Percentiles rank a stretch among this genome's conserved stretches.
Conservation (phyloP, 2,113 vertebrate genomes). For the Melierax canorus region DNA sequence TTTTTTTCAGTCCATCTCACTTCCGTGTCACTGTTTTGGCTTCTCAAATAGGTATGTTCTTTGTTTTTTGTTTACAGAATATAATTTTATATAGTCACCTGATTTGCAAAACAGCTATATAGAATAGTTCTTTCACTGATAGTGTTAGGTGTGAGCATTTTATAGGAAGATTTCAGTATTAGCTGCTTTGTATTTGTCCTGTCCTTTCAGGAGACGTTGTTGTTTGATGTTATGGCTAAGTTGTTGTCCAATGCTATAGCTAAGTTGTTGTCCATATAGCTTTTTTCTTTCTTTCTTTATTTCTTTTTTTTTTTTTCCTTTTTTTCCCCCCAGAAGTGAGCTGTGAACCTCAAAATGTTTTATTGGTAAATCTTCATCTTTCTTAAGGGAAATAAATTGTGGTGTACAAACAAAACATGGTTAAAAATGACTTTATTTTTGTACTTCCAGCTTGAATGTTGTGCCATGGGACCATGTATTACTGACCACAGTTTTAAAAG, state of each 20-base stretch:
- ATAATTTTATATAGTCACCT: neutral
- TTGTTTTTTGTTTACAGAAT: neutral
- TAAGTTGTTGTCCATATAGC: neutral
- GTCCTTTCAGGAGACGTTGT: neutral
- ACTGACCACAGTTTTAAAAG: constrained; percentile 79
- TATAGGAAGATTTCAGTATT: neutral
- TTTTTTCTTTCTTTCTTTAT: no score
- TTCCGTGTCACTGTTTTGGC: constrained; percentile 66
- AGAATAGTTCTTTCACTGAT: neutral
- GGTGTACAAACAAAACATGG: fast-evolving
- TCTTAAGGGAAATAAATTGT: neutral
- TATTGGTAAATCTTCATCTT: neutral
- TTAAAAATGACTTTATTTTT: neutral
- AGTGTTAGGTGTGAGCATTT: neutral
- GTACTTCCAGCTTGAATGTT: constrained; percentile 68
- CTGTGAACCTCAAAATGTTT: neutral
- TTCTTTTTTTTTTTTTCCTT: fast-evolving
- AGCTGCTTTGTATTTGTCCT: neutral
- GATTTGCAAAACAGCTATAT: neutral
- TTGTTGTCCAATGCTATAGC: neutral
- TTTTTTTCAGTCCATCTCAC: constrained; percentile 67
- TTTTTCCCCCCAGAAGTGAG: neutral
- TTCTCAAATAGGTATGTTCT: constrained; percentile 68
- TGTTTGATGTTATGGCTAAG: neutral
- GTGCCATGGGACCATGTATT: constrained; percentile 77